Evolutionary conservation across 2,113 vertebrate genomes (phyloP).

Genomic region (Hemiscyllium ocellatum): DNA sequence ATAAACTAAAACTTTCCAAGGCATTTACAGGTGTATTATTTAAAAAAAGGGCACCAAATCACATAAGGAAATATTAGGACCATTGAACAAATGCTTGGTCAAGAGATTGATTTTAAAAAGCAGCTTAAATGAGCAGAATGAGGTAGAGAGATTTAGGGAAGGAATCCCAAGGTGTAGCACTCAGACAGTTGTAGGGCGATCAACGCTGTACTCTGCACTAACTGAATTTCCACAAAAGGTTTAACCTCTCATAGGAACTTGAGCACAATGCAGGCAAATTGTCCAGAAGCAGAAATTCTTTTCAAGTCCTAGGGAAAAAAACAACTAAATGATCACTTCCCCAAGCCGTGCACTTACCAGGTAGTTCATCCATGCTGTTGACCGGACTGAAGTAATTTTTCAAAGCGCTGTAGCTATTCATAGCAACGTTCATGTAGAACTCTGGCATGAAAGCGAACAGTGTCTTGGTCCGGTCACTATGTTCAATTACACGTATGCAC

Average conservation of each 20-base stretch:
- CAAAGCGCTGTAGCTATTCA: slow-evolving; percentile 95
- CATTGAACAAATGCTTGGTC: too few relatives aligned
- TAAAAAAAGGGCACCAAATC: neutral
- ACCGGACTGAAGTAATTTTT: slow-evolving; percentile 96
- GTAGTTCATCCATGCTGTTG: slow-evolving; percentile 89
- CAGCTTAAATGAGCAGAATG: neutral
- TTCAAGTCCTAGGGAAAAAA: neutral
- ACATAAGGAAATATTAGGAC: too few relatives aligned
- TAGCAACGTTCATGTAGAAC: slow-evolving; percentile 95
- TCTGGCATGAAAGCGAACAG: slow-evolving; percentile 88
- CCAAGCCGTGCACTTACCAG: slow-evolving; percentile 57
- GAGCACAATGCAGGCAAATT: neutral
- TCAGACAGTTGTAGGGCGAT: neutral
- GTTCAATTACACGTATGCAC: slow-evolving; percentile 83
- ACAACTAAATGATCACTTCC: neutral
- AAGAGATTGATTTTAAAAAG: neutral
- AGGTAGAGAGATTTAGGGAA: neutral
- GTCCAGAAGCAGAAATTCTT: neutral
- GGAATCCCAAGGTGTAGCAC: neutral
- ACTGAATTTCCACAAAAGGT: neutral
- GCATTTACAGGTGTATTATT: neutral
- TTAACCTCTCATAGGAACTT: neutral
- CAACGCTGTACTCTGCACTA: neutral
- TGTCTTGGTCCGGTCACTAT: slow-evolving; percentile 71
- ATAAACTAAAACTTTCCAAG: neutral